These are phyloP conservation scores for Rotaria socialis DNA, from an alignment of 2,888 invertebrate genomes.

Conservation along the genomic window DNA sequence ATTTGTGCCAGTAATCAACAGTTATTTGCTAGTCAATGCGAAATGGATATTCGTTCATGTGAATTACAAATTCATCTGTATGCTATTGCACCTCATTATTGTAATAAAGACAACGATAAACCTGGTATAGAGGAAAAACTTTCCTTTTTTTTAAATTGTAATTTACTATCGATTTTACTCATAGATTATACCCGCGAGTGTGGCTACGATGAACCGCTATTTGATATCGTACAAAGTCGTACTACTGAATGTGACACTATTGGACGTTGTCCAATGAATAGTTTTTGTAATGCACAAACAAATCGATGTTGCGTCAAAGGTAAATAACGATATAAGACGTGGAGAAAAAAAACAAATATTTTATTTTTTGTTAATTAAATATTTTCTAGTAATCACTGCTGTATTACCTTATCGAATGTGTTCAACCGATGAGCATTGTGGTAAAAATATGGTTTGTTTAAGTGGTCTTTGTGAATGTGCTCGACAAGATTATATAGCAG, in stretches of 20 bases:
- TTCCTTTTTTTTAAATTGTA: neutral
- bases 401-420: slow-evolving; percentile 9
- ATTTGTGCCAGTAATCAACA: slow-evolving; percentile 36
- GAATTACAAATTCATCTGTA: slow-evolving; percentile 16
- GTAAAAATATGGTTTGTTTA: slow-evolving; percentile 25
- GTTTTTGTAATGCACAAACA: neutral
- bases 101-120: neutral
- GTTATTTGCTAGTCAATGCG: slow-evolving; percentile 20
- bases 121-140: neutral
- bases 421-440: neutral
- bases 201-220: slow-evolving; percentile 19
- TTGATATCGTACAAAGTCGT: neutral
- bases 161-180: neutral
- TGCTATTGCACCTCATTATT: neutral
- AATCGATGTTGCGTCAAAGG: slow-evolving; percentile 30
- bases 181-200: neutral
- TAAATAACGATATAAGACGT: neutral
- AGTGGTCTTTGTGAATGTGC: slow-evolving; percentile 35
- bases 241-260: slow-evolving; percentile 23
- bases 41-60: slow-evolving; percentile 35
- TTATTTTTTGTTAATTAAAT: neutral
- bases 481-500: neutral
- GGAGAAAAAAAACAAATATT: neutral
- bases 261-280: slow-evolving; percentile 25
- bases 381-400: neutral